phyloP scores from a whole-genome alignment of 37 sponge, comb jelly and placozoan genomes.

The Cladorhizidae sp. region DNA sequence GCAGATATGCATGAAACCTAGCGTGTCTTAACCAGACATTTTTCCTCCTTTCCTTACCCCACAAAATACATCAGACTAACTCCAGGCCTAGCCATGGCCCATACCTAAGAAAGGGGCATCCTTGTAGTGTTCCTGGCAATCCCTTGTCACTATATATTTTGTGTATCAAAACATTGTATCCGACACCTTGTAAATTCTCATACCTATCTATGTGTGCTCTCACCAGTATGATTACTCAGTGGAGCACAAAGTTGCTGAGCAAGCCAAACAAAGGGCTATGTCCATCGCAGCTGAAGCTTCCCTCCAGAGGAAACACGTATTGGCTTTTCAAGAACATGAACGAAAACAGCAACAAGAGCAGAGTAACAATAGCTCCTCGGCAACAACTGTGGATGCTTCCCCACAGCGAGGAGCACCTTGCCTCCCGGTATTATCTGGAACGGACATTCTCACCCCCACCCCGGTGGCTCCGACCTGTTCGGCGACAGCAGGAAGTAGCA shows the following conservation, averaged over 20 bases:
- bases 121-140: too few species aligned
- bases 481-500: background rate
- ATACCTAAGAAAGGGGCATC: too few species aligned
- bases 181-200: too few species aligned
- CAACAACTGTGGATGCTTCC: background rate
- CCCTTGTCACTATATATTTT: too few species aligned
- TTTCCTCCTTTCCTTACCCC: too few species aligned
- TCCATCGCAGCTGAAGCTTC: conserved; percentile 52
- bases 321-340: conserved; percentile 1
- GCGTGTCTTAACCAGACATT: too few species aligned
- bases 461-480: background rate
- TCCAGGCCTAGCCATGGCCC: too few species aligned
- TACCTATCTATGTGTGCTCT: too few species aligned
- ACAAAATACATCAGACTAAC: too few species aligned
- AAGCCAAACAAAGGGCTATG: conserved; percentile 22
- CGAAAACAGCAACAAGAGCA: background rate
- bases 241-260: conserved; percentile 49
- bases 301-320: conserved; percentile 12
- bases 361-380: background rate
- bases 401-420: background rate
- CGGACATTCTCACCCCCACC: conserved; percentile 49
- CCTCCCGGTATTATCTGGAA: conserved; percentile 5
- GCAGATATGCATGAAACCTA: too few species aligned
- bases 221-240: conserved; percentile 45
- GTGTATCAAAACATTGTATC: too few species aligned